Base-by-base conservation (phyloP, 2,113 vertebrate species). In the Trogon surrucura region DNA sequence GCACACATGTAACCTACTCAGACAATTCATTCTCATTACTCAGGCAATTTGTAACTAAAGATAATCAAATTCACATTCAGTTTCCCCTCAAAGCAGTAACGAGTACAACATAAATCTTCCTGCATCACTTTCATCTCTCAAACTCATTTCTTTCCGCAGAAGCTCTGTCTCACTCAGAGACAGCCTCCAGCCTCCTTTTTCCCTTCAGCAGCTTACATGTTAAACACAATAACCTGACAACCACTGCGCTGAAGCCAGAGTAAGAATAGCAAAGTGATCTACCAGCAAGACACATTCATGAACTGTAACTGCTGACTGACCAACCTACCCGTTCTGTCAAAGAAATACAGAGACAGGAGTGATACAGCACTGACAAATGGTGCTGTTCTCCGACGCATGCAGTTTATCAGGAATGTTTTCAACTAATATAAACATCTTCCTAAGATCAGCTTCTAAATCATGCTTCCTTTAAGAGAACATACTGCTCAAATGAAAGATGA, bases 351-450 rank as follows among this genome's bases (percentile, higher is more conserved):
- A 58, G 41, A 78, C 32, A 61, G 54, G 11, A 91, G 41, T 5
- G 30, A n/a, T 3, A 16, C 3, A 54, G 64, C 54, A 65, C 36
- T 36, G 11, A 32, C 34, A 41, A 30, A 7, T 4, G 1, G 15
- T 3, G 36, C 13, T 50, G 32, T 0, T 77, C 38, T 56, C 51
- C 50, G 58, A 3, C 0, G 9, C 38, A 41, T 4, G 2, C 13
- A 54, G 2, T 9, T 41, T 11, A 62, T 19, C 51, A 71, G 53
- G 5, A 86, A 45, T 1, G 0, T 32, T 71, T 48, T 15, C 53
- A 87, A 45, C 30, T 54, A 18, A 5, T 3, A 15, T 21, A 72
- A 62, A 25, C 5, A 34, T 41, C 34, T 54, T 45, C 14, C 26
- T 7, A 82, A 2, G 3, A 34, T 29, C 45, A 73, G 15, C 6